Evolutionary conservation across 2,113 vertebrate genomes (phyloP).

Genomic region (Colossoma macropomum): DNA sequence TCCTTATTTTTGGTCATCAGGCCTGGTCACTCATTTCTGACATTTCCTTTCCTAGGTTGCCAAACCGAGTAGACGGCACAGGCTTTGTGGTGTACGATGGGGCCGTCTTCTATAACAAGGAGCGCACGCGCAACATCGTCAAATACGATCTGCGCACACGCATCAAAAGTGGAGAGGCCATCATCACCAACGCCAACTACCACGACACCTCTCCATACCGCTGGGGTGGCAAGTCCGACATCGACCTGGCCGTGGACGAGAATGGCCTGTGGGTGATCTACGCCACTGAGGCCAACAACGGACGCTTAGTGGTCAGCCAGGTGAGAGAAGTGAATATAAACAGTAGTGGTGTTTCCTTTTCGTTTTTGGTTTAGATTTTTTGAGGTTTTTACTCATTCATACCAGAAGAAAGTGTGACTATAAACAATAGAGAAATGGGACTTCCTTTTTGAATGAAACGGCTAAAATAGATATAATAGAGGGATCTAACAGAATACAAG

Average conservation of each 20-base stretch:
- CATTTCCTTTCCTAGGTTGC: slow-evolving; percentile 74
- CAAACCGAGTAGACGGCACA: slow-evolving; percentile 92
- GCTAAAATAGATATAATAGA: no score
- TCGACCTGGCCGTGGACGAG: slow-evolving; percentile 93
- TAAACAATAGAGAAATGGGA: no score
- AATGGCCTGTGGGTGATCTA: slow-evolving; percentile 96
- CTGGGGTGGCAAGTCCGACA: slow-evolving; percentile 95
- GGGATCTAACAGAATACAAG: no score
- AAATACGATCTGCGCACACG: slow-evolving; percentile 93
- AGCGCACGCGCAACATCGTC: slow-evolving; percentile 93
- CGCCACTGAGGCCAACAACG: slow-evolving; percentile 90
- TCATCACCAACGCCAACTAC: slow-evolving; percentile 93
- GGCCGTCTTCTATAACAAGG: slow-evolving; percentile 96
- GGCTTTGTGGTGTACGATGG: slow-evolving; percentile 95
- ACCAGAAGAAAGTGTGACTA: no score
- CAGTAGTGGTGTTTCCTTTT: neutral
- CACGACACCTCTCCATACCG: slow-evolving; percentile 95
- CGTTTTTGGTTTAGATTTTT: no score
- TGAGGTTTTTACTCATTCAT: no score
- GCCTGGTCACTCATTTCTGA: neutral
- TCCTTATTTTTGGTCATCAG: no score
- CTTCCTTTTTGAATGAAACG: no score
- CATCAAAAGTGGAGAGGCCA: slow-evolving; percentile 95
- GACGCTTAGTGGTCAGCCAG: slow-evolving; percentile 90
- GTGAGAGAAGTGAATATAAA: slow-evolving; percentile 70